Base-by-base conservation (phyloP, 2,113 vertebrate species). In the Corapipo altera region DNA sequence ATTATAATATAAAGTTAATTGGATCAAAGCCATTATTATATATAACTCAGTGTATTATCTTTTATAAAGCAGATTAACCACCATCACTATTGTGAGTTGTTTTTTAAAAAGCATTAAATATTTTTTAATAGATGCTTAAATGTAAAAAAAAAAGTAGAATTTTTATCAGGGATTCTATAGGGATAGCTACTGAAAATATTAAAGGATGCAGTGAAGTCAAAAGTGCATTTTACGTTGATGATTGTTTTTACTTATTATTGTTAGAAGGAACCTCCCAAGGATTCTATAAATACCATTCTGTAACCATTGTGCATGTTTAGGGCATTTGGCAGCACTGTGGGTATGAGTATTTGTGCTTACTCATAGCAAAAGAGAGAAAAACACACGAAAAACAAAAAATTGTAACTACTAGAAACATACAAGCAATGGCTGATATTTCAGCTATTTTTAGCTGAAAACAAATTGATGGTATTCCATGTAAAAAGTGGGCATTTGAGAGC, bases 11-110 rank as follows among this genome's bases (percentile, higher is more conserved):
- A 73, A 85, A 11, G 15, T 91, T 89, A 87, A 85, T 93, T 94
- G 77, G 95, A 91, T 84, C 88, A 81, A 96, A 88, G 92, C 77
- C 92, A 88, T 94, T 89, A 82, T 91, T 95, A 86, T 97, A 67
- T 92, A 73, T 95, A 96, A 95, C 89, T 91, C 89, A 87, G 30
- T 89, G 32, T 80, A 96, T 85, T 95, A 83, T 94, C 88, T 78
- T 95, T 91, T 95, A 85, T 94, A 89, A 93, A 94, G 58, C 44
- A 43, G 70, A 94, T 91, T 90, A 96, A 96, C 51, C 82, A 90
- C 44, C 86, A 27, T 61, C 65, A 92, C 64, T 79, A 59, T 88
- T 89, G 22, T 73, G 78, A 19, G 3, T 23, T 59, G 61, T 69
- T 88, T 93, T 89, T 18, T 17, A 82, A 88, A n/a, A 67, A 94